Evolutionary conservation across 2,797 vertebrate genomes (phyloP), one percentile per base, ranked within the genome.

Genomic region (Odontamblyopus rebecca): DNA sequence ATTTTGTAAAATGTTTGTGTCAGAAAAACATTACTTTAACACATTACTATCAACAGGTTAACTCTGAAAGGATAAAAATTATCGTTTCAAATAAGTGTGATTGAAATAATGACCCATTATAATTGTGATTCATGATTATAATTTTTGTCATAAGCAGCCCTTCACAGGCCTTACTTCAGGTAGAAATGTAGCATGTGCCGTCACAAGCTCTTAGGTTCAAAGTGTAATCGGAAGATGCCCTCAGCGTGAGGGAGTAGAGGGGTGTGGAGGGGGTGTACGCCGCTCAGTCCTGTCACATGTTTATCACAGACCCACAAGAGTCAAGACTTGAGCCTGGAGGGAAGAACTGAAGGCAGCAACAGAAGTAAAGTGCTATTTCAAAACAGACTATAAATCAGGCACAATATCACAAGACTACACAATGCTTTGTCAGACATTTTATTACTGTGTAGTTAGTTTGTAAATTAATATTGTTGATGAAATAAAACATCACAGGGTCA

Each of bases 151-250:
- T 13, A 13, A 13, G 44, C 13, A 48, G 44, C 2, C 1, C 44
- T 48, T 15, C 1, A 27, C 48, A 44, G 66, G 19, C 68, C 44
- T 78, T 57, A 76, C 75, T 51, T 7, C 60, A 62, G 53, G 38
- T 41, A 69, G 6, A 65, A 26, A 71, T 54, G 11, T 15, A 7
- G 68, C 56, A 48, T 82, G 76, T 72, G 50, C 70, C 56, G 41
- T 73, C 77, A 80, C 53, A 15, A 59, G 16, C 16, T 1, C 41
- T 56, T 48, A 48, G 70, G 75, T 81, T 76, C 70, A 74, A 77
- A 67, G 63, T 64, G 35, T 4, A 44, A 50, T 56, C 62, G 63
- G 50, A 69, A 78, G 29, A 54, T 68, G 69, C 51, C 67, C 74
- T 70, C 35, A 63, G 26, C 29, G 13, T 51, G 32, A 54, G 41